Evolutionary conservation across 2,113 vertebrate species (phyloP), one percentile per base, ranked within the genome.

Genomic region (Blennius ocellaris): DNA sequence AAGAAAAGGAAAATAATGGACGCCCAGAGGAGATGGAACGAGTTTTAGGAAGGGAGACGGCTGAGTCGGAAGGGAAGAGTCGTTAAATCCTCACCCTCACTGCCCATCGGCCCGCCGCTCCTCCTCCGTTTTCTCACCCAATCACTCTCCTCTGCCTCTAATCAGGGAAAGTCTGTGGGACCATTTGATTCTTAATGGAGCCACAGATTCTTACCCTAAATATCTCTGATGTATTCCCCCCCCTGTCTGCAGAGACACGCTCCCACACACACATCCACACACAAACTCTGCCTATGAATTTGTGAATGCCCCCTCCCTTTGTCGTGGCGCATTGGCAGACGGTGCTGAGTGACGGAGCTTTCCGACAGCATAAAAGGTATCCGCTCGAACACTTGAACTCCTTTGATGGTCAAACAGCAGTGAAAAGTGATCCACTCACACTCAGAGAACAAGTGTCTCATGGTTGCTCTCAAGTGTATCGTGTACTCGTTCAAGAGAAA

Each of bases 401-500:
- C 70, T 87, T 58, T 83, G 73, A 83, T 85, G 79, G 80, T 82
- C 79, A 75, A 71, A 84, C 66, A 56, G 70, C 30, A 39, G 51
- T 65, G 79, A 77, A 81, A 79, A 82, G 48, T 69, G 77, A 86
- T 82, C 69, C 72, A 76, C 81, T 81, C 69, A 47, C 71, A 73
- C 67, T 73, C 64, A 9, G 51, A 74, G 71, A 84, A 72, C 83
- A 69, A 78, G 75, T 71, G 73, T 83, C 85, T 84, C 40, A 48
- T 79, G 72, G 69, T 38, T 80, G 58, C 70, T 84, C 80, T 82
- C 64, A 56, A 69, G 73, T 82, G 70, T 71, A 78, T 73, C 80
- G 78, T 69, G 68, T 52, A 70, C 71, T 76, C 70, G 76, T 83
- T 86, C 81, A 90, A 83, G 76, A 69, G 70, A 85, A 86, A 87